phyloP scores from a whole-genome alignment of 2,888 invertebrate species.

The Drosophila anomalata region DNA sequence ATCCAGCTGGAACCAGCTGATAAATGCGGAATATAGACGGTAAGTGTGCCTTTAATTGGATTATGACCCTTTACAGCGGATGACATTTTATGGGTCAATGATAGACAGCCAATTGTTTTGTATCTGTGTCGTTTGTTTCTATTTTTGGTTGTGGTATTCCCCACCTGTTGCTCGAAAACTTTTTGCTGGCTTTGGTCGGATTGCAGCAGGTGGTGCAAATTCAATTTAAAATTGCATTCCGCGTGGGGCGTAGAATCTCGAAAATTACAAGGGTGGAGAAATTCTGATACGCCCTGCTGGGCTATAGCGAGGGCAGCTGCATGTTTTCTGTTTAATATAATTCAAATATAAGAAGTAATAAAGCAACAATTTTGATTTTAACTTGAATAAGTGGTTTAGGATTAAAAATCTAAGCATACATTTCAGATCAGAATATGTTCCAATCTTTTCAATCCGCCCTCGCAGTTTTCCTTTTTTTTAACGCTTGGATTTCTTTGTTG shows the following conservation, averaged over 20 bases:
- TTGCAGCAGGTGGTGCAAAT: conserved; percentile 63
- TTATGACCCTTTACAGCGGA: conserved; percentile 48
- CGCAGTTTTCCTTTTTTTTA: conserved; percentile 25
- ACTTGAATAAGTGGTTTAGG: too few species aligned
- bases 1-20: conserved; percentile 37
- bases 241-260: background rate
- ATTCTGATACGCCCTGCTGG: conserved; percentile 1
- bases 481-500: conserved; percentile 21
- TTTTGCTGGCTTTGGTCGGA: conserved; percentile 11
- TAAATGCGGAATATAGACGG: conserved; percentile 44
- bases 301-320: conserved; percentile 11
- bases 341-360: too few species aligned
- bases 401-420: too few species aligned
- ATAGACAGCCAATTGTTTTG: conserved; percentile 35
- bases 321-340: background rate
- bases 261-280: background rate
- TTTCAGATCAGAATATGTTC: background rate
- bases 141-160: conserved; percentile 25
- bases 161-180: conserved; percentile 67
- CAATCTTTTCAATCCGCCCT: conserved; percentile 40
- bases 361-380: too few species aligned
- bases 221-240: conserved; percentile 70
- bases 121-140: conserved; percentile 9
- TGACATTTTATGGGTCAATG: conserved; percentile 50
- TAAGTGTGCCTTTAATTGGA: conserved; percentile 61